These are phyloP conservation scores for Samia ricini DNA, from an alignment of 1,140 invertebrate genomes.

Conservation along the genomic window DNA sequence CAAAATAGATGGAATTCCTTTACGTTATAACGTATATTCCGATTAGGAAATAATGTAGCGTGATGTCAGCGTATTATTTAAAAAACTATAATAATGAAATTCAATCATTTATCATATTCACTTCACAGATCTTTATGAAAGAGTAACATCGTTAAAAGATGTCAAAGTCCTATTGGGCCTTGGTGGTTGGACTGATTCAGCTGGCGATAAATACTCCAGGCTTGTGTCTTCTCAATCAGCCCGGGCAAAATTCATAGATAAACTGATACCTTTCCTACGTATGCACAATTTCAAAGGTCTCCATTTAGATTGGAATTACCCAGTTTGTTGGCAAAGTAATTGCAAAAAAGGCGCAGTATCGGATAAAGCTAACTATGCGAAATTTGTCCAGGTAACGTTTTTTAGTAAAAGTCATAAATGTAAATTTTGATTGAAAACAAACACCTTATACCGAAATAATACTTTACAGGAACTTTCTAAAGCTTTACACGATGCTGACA, in stretches of 20 bases:
- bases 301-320: conserved; percentile 95
- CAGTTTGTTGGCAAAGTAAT: conserved; percentile 94
- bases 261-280: conserved; percentile 83
- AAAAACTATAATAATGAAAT: too few relatives aligned
- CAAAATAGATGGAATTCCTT: too few relatives aligned
- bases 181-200: conserved; percentile 94
- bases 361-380: conserved; percentile 88
- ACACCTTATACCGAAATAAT: conserved; percentile 1
- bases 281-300: conserved; percentile 88
- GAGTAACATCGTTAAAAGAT: conserved; percentile 81
- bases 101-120: background rate
- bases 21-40: too few relatives aligned
- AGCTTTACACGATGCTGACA: conserved; percentile 84
- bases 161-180: conserved; percentile 87
- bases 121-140: conserved; percentile 82
- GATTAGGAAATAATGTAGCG: too few relatives aligned
- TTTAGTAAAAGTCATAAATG: background rate
- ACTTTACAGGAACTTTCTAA: conserved; percentile 84
- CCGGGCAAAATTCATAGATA: conserved; percentile 84
- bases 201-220: conserved; percentile 89
- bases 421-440: background rate
- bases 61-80: too few relatives aligned
- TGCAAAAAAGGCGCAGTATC: conserved; percentile 87
- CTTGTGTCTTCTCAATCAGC: conserved; percentile 81
- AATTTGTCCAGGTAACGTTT: conserved; percentile 81